phyloP scores from a whole-genome alignment of 2,113 vertebrate genomes.

The Rhabdomys dilectus region DNA sequence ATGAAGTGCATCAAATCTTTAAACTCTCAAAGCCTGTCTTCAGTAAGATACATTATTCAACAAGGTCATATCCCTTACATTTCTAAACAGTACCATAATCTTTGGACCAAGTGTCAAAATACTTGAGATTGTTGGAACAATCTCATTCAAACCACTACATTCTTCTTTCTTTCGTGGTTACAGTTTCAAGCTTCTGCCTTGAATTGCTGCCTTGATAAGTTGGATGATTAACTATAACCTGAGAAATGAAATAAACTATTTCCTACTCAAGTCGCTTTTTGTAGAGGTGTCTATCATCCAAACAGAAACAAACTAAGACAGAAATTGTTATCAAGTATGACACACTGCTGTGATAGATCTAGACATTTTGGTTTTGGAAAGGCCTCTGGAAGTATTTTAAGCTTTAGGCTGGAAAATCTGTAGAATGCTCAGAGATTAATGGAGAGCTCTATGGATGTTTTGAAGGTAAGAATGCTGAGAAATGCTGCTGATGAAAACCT shows the following conservation, averaged over 20 bases:
- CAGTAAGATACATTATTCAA: not conserved
- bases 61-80: not conserved
- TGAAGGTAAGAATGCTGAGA: not conserved
- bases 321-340: not conserved
- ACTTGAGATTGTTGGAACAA: not conserved
- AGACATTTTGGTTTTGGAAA: rapidly evolving
- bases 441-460: too few relatives aligned
- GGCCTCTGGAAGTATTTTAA: not conserved
- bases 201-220: not conserved
- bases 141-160: not conserved
- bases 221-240: not conserved
- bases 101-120: not conserved
- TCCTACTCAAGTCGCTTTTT: not conserved
- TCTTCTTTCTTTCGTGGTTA: not conserved
- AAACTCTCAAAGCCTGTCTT: not conserved
- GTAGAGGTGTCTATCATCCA: not conserved
- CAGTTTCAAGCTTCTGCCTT: not conserved
- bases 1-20: not conserved
- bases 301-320: not conserved
- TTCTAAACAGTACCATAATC: not conserved
- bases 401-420: not conserved
- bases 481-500: not conserved
- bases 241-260: not conserved
- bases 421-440: not conserved
- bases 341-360: not conserved